These are phyloP conservation scores for Nephrotoma guestfalica DNA, from an alignment of 2,888 invertebrate species.

Conservation along the genomic window DNA sequence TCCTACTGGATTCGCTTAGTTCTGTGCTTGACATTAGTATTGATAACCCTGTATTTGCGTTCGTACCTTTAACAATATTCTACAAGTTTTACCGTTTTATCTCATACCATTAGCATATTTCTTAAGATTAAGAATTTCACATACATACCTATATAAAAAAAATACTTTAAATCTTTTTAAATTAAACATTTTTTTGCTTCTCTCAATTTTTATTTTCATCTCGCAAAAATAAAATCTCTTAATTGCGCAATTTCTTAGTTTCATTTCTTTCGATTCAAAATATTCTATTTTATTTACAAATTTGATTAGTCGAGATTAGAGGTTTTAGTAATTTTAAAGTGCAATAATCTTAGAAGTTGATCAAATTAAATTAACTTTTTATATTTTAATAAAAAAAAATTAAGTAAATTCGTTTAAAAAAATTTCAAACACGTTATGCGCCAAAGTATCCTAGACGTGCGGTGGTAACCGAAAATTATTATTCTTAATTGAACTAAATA, in stretches of 20 bases:
- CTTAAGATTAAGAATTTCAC: not conserved
- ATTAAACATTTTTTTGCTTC: not conserved
- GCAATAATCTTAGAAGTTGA: not conserved
- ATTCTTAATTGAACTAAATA: not conserved
- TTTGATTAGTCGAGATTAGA: not conserved
- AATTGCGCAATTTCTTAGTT: not conserved
- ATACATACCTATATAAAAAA: not conserved
- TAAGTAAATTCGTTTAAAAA: not conserved
- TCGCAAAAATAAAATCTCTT: not conserved
- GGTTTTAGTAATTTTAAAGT: too few species aligned
- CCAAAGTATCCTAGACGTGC: not conserved
- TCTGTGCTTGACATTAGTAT: not conserved
- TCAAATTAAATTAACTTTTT: not conserved
- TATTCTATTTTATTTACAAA: not conserved
- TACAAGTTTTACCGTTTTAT: not conserved
- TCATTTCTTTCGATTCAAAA: not conserved
- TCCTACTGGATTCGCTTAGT: not conserved
- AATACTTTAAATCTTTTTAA: not conserved
- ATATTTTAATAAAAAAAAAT: not conserved
- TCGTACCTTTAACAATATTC: not conserved
- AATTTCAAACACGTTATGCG: not conserved
- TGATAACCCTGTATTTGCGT: not conserved
- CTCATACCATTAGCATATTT: not conserved
- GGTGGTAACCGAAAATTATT: not conserved
- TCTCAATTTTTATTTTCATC: not conserved